phyloP scores from a whole-genome alignment of 2,797 vertebrate species.

The Myotis pilosus region DNA sequence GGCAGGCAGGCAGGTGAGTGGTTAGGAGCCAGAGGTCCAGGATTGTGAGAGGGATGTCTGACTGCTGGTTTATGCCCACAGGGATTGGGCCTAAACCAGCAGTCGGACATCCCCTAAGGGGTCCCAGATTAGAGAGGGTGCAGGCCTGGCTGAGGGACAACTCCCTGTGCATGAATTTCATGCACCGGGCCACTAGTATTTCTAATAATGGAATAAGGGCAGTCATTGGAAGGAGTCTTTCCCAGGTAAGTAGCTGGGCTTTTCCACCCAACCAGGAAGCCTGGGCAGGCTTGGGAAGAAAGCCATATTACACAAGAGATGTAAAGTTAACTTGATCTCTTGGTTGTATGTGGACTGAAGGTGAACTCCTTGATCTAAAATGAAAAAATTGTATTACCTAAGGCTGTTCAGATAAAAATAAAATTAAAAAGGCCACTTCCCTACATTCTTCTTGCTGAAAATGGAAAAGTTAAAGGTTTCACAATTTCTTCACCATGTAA shows the following conservation, averaged over 20 bases:
- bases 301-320: not conserved
- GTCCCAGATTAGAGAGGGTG: too few species aligned
- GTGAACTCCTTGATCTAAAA: slow-evolving; percentile 50
- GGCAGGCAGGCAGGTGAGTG: too few species aligned
- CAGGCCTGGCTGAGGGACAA: too few species aligned
- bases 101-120: too few species aligned
- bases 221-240: not conserved
- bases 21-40: too few species aligned
- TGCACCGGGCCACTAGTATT: not conserved
- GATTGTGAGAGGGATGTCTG: too few species aligned
- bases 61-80: too few species aligned
- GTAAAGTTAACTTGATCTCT: not conserved
- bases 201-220: not conserved
- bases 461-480: slow-evolving; percentile 73
- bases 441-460: slow-evolving; percentile 70
- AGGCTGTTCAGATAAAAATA: slow-evolving; percentile 68
- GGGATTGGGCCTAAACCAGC: too few species aligned
- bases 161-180: too few species aligned
- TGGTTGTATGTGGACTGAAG: not conserved
- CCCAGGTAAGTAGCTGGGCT: not conserved
- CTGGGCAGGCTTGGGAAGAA: not conserved
- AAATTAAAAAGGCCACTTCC: slow-evolving; percentile 58
- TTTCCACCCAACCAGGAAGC: not conserved
- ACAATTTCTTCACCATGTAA: slow-evolving; percentile 67
- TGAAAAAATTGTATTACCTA: slow-evolving; percentile 51